phyloP scores from a whole-genome alignment of 1,140 invertebrate genomes.

The Nylanderia fulva region DNA sequence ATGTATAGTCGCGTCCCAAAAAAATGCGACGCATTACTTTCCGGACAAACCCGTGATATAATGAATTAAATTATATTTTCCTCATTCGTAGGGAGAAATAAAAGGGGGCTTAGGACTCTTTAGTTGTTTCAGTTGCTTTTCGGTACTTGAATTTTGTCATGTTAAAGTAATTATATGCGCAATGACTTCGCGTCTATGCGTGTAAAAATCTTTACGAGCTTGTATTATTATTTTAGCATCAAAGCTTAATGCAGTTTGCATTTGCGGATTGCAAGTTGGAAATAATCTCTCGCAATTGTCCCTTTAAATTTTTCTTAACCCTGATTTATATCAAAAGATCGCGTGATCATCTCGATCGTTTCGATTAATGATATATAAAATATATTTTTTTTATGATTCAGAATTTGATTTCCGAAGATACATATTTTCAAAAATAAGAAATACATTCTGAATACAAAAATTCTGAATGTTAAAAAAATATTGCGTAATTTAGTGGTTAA shows the following conservation, averaged over 20 bases:
- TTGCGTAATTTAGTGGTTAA: neutral
- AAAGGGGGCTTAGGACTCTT: too few relatives aligned
- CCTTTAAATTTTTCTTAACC: neutral
- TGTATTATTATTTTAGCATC: too few relatives aligned
- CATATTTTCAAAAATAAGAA: neutral
- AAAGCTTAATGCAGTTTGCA: too few relatives aligned
- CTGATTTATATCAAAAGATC: neutral
- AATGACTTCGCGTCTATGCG: neutral
- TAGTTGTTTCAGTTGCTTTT: neutral
- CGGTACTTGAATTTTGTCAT: neutral
- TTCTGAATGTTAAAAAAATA: neutral
- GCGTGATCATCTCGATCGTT: neutral
- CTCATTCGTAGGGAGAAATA: conserved; percentile 23
- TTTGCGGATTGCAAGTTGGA: neutral
- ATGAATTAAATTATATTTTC: conserved; percentile 14
- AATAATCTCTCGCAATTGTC: neutral
- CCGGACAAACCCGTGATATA: too few relatives aligned
- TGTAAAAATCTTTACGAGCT: too few relatives aligned
- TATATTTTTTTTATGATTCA: too few relatives aligned
- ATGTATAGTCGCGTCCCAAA: too few relatives aligned
- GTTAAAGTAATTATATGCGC: neutral
- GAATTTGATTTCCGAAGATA: too few relatives aligned
- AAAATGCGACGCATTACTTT: too few relatives aligned
- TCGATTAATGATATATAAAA: neutral
- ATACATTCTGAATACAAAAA: neutral